phyloP scores from a whole-genome alignment of 2,888 invertebrate species.

The Pycnomerus fuliginosus region DNA sequence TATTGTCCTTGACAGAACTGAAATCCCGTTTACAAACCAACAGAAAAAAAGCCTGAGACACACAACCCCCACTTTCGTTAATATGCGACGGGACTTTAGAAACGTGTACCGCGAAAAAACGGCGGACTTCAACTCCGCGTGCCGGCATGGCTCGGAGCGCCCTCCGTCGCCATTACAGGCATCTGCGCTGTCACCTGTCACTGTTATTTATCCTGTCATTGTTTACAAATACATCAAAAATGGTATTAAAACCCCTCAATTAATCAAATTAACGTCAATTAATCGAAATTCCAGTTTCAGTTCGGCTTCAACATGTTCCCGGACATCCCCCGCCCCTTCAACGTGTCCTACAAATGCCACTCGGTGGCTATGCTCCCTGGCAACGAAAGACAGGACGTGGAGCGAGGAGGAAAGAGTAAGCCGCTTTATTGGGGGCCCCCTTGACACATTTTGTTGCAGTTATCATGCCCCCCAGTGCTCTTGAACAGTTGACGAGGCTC shows the following conservation, averaged over 20 bases:
- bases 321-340: slow-evolving; percentile 77
- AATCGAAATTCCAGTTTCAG: slow-evolving; percentile 62
- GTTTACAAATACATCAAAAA: slow-evolving; percentile 1
- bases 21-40: no score
- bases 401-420: slow-evolving; percentile 94
- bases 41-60: no score
- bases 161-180: no score
- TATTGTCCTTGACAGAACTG: no score
- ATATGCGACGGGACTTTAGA: no score
- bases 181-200: no score
- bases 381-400: slow-evolving; percentile 90
- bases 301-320: slow-evolving; percentile 89
- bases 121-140: no score
- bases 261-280: slow-evolving; percentile 3
- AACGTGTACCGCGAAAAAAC: no score
- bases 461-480: slow-evolving; percentile 96
- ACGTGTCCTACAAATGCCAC: slow-evolving; percentile 84
- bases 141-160: no score
- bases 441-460: slow-evolving; percentile 61
- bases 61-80: no score
- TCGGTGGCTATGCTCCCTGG: slow-evolving; percentile 95
- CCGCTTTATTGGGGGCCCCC: slow-evolving; percentile 2
- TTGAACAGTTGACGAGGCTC: slow-evolving; percentile 87
- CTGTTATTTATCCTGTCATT: slow-evolving; percentile 1
- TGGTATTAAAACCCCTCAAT: slow-evolving; percentile 7